Evolutionary conservation across 2,888 invertebrate genomes (phyloP), one percentile per base, ranked within the genome.

Genomic region (Eugnorisma glareosa): DNA sequence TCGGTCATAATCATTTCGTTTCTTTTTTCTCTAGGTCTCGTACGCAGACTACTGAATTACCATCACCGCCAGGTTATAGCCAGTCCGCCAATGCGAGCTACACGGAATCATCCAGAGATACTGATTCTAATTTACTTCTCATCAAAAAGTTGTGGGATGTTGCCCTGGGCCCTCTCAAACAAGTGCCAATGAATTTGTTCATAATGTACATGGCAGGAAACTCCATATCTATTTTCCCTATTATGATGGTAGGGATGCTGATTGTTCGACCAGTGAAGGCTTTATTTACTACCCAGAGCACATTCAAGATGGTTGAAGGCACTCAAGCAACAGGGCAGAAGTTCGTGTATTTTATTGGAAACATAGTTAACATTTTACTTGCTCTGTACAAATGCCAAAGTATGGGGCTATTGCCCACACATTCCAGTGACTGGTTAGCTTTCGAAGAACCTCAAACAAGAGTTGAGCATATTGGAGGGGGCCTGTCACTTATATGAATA

Each of bases 161-260:
- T 72, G 99, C 99, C 0, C 94, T 99, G 31, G 99, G 98, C 0
- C 99, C 99, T 5, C 94, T 99, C 51, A 99, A 99, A 94, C 99
- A 99, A 97, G 99, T 99, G 86, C 99, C 99, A 0, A 99, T 99
- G 99, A 99, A 99, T 95, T 97, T 99, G 82, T 99, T 99, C 94
- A 99, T 99, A 80, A 99, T 99, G 99, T 99, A 99, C 95, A 99
- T 99, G 99, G 99, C 99, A 73, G 99, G 99, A 31, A 99, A 99
- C 94, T 99, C 99, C 0, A 99, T 99, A 90, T 99, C 99, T 0
- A 99, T 99, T 90, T 99, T 99, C 91, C 99, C 99, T 0, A 99
- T 99, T 68, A 99, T 99, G 99, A 99, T 99, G 99, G 99, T 99
- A 15, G 99, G 99, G 64, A 99, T 99, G 99, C 97, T 99, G 96